Percentiles rank a stretch among this genome's conserved stretches.
Evolutionary conservation across 2,797 vertebrate species (phyloP).

Genomic region (Ctenochaetus hawaiiensis): DNA sequence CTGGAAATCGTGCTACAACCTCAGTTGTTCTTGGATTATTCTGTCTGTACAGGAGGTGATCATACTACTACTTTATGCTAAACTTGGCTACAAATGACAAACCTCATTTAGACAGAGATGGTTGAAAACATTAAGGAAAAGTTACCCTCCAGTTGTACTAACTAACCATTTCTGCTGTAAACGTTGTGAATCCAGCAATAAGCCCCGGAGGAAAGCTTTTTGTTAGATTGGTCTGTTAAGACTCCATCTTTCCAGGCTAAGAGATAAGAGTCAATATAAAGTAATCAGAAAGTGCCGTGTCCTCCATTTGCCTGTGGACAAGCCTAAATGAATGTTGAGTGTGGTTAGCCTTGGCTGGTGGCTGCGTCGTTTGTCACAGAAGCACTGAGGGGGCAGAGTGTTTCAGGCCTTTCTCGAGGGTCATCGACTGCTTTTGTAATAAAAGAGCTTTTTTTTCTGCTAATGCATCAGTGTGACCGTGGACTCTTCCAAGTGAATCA

Average conservation of each 20-base stretch:
- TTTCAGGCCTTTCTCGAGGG: conserved; percentile 53
- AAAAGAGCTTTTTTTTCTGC: conserved; percentile 52
- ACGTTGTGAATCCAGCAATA: conserved; percentile 25
- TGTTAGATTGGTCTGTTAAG: conserved; percentile 45
- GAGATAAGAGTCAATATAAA: conserved; percentile 80
- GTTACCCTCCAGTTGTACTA: conserved; percentile 15
- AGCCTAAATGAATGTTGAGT: conserved; percentile 77
- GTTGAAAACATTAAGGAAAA: conserved; percentile 11
- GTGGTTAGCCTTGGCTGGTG: conserved; percentile 52
- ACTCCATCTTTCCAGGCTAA: conserved; percentile 53
- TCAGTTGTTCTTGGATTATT: neutral
- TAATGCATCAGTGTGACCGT: conserved; percentile 51
- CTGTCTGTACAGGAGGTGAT: neutral
- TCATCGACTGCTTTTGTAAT: conserved; percentile 65
- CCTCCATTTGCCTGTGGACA: conserved; percentile 80
- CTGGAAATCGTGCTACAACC: neutral
- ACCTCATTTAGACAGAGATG: neutral
- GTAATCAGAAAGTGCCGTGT: conserved; percentile 84
- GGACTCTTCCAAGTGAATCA: conserved; percentile 34
- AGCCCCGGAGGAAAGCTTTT: conserved; percentile 50
- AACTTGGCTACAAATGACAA: neutral
- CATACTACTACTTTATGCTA: neutral
- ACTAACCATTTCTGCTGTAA: conserved; percentile 39
- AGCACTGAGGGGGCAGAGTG: conserved; percentile 43
- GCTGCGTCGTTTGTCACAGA: conserved; percentile 71